Evolutionary conservation across 2,888 invertebrate genomes (phyloP).

Genomic region (Strigamia maritima): DNA sequence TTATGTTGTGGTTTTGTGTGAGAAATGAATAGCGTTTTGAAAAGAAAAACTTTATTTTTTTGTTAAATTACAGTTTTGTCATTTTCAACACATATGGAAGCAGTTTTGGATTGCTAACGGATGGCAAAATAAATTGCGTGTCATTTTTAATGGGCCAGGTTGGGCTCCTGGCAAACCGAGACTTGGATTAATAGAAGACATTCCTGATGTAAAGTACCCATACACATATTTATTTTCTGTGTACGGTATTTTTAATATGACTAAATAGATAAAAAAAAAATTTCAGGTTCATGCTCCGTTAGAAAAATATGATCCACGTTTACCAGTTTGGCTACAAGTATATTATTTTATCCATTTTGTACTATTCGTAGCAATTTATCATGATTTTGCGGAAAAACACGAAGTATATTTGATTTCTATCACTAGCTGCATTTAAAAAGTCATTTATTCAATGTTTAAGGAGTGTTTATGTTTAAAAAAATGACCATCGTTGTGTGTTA

Average conservation of each 20-base stretch:
- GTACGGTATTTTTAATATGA: not conserved
- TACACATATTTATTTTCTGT: not conserved
- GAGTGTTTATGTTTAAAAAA: too few species aligned
- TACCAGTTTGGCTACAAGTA: constrained; percentile 31
- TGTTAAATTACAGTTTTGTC: constrained; percentile 7
- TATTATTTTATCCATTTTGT: constrained; percentile 33
- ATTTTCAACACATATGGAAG: constrained; percentile 37
- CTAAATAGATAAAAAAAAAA: not conserved
- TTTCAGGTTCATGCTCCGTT: constrained; percentile 17
- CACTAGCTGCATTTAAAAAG: too few species aligned
- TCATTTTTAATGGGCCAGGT: constrained; percentile 79
- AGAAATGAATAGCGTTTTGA: not conserved
- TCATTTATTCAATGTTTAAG: too few species aligned
- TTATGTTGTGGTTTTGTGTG: not conserved
- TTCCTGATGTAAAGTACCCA: constrained; percentile 63
- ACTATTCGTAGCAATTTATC: constrained; percentile 21
- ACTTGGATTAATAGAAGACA: constrained; percentile 69
- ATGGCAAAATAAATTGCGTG: constrained; percentile 8
- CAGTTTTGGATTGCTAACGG: constrained; percentile 17
- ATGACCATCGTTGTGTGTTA: too few species aligned
- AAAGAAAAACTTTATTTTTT: not conserved
- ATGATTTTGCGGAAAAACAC: constrained; percentile 30
- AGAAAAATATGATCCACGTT: constrained; percentile 28
- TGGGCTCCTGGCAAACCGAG: constrained; percentile 78
- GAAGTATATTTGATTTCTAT: too few species aligned